A percentile compares a stretch with the other conserved stretches of the same genome.
Evolutionary conservation across 2,797 vertebrate species (phyloP).

Genomic region (Orientallactaga sibirica): DNA sequence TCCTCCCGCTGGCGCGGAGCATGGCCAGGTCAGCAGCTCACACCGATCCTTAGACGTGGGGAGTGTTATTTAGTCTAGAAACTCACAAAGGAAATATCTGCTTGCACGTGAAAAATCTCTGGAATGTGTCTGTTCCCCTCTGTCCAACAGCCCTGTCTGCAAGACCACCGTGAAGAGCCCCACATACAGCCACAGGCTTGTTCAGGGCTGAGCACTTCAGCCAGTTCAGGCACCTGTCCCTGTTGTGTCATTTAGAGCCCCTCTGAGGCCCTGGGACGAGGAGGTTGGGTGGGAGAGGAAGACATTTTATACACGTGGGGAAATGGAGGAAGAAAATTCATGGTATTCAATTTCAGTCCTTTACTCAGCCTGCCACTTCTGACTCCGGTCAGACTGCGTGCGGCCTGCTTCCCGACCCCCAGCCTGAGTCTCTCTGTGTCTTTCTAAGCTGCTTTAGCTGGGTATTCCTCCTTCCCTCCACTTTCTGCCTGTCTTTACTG

Average conservation of each 20-base stretch:
- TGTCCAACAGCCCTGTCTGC: constrained; percentile 67
- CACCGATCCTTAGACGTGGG: constrained; percentile 79
- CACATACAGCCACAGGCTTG: constrained; percentile 65
- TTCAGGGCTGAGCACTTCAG: not conserved
- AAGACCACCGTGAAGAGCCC: constrained; percentile 54
- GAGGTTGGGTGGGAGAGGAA: fast-evolving
- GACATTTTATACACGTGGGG: not conserved
- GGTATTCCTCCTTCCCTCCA: too few relatives aligned
- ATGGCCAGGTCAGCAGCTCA: constrained; percentile 73
- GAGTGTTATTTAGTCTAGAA: constrained; percentile 89
- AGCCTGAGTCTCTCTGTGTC: not conserved
- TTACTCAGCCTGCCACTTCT: not conserved
- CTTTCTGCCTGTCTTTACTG: not conserved
- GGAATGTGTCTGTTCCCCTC: constrained; percentile 86
- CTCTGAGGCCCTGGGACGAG: not conserved
- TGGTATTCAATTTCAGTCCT: not conserved
- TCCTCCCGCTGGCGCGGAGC: constrained; percentile 24
- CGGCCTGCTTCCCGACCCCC: not conserved
- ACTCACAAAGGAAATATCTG: constrained; percentile 87
- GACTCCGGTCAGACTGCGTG: fast-evolving
- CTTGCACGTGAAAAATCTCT: constrained; percentile 88
- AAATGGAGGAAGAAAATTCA: not conserved
- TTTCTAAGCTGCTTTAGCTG: not conserved
- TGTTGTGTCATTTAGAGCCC: not conserved
- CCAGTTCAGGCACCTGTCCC: not conserved